These are phyloP conservation scores for Allophyes oxyacanthae DNA, from an alignment of 2,888 invertebrate species.

Conservation along the genomic window DNA sequence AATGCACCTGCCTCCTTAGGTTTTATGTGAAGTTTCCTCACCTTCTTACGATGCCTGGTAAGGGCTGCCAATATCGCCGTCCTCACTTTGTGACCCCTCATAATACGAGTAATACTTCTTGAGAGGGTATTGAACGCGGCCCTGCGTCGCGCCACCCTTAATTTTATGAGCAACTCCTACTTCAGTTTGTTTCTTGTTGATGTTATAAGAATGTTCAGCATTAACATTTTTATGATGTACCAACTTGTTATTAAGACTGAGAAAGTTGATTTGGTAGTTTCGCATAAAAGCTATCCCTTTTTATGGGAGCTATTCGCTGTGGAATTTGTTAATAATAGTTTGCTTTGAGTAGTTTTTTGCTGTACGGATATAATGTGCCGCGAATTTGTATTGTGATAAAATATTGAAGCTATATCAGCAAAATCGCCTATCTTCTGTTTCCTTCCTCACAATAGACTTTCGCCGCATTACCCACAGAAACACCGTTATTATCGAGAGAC, in stretches of 20 bases:
- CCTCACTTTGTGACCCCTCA: slow-evolving; percentile 88
- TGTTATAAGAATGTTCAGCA: slow-evolving; percentile 70
- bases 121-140: slow-evolving; percentile 84
- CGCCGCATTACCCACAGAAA: no score
- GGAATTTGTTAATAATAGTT: slow-evolving; percentile 51
- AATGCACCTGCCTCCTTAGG: slow-evolving; percentile 89
- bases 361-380: no score
- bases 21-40: slow-evolving; percentile 88
- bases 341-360: slow-evolving; percentile 20
- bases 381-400: no score
- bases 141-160: slow-evolving; percentile 71
- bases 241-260: slow-evolving; percentile 60
- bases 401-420: no score
- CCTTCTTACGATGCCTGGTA: slow-evolving; percentile 83
- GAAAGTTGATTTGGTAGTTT: slow-evolving; percentile 51
- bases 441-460: no score
- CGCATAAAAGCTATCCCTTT: slow-evolving; percentile 46
- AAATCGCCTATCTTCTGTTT: no score
- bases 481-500: no score
- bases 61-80: slow-evolving; percentile 86
- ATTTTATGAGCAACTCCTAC: slow-evolving; percentile 77
- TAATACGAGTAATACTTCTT: slow-evolving; percentile 87
- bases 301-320: slow-evolving; percentile 45
- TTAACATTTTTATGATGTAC: slow-evolving; percentile 72
- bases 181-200: slow-evolving; percentile 73